phyloP scores from a whole-genome alignment of 2,797 vertebrate species.

The Enteromius viviparus region DNA sequence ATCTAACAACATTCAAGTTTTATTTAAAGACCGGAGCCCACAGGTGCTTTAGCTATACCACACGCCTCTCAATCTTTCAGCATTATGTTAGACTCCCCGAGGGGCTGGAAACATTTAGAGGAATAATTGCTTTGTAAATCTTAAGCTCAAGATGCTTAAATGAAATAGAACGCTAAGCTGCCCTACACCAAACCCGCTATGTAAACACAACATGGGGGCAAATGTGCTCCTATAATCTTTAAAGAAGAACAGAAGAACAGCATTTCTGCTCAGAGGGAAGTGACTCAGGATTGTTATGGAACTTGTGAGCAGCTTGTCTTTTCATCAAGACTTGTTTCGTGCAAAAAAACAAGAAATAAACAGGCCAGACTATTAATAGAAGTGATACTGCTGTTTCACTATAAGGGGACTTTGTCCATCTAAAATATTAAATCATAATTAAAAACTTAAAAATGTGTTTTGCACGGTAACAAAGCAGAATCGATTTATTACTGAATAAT shows the following conservation, averaged over 20 bases:
- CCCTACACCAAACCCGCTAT: constrained; percentile 1
- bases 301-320: neutral
- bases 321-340: neutral
- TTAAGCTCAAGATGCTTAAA: constrained; percentile 37
- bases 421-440: neutral
- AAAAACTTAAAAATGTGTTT: neutral
- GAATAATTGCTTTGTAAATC: constrained; percentile 45
- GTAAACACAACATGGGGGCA: constrained; percentile 14
- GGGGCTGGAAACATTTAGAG: constrained; percentile 39
- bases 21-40: constrained; percentile 36
- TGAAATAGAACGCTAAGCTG: constrained; percentile 33
- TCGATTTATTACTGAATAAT: no score
- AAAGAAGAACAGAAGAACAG: neutral
- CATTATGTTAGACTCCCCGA: constrained; percentile 38
- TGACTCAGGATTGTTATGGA: neutral
- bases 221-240: constrained; percentile 5
- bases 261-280: neutral
- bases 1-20: constrained; percentile 4
- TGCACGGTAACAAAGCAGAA: no score
- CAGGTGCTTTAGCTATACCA: constrained; percentile 30
- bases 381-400: neutral
- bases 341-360: neutral
- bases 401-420: neutral
- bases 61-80: constrained; percentile 37
- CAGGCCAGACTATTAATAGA: neutral